These are phyloP conservation scores for Ferdinandea cuprea DNA, from an alignment of 2,888 invertebrate species.

Conservation along the genomic window DNA sequence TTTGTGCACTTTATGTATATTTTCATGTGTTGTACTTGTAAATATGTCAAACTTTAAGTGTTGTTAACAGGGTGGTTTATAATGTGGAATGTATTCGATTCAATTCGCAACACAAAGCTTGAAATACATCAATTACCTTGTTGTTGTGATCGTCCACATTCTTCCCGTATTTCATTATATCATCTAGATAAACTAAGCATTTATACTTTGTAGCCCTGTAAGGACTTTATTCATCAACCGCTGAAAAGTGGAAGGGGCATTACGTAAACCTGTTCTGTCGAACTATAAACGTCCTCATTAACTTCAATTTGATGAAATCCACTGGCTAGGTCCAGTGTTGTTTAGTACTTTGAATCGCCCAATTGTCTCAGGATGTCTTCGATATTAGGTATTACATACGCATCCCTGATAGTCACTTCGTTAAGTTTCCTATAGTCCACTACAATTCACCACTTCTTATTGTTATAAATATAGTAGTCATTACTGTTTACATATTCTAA, in stretches of 20 bases:
- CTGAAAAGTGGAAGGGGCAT: no score
- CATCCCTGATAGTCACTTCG: conserved; percentile 15
- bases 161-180: no score
- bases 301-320: conserved; percentile 69
- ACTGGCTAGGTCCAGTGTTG: conserved; percentile 42
- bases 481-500: background rate
- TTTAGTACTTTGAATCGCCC: no score
- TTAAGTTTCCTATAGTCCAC: conserved; percentile 21
- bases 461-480: background rate
- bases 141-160: background rate
- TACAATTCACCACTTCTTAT: conserved; percentile 19
- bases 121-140: background rate
- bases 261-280: conserved; percentile 17
- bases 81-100: no score
- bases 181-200: no score
- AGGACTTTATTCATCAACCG: no score
- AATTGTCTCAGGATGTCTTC: conserved; percentile 56
- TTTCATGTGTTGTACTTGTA: no score
- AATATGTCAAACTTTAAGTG: no score
- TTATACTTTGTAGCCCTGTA: background rate
- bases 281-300: conserved; percentile 12
- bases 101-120: background rate
- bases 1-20: no score
- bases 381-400: conserved; percentile 31
- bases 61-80: no score